Percentiles rank a stretch among this genome's conserved stretches.
These are phyloP conservation scores for Drosophila bocki DNA, from an alignment of 1,140 invertebrate species.

Conservation along the genomic window DNA sequence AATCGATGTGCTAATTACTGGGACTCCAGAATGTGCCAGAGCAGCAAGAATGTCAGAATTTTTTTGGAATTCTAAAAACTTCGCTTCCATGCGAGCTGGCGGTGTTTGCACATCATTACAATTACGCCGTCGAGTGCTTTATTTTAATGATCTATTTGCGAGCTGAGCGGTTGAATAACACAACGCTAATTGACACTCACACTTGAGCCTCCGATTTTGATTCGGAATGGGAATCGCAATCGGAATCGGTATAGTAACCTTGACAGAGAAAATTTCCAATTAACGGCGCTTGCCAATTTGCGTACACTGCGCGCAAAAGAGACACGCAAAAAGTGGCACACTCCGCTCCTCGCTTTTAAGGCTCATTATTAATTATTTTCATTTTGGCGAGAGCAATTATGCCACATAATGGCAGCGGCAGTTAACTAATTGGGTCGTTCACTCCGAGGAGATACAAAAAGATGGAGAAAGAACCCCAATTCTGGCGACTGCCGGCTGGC, in stretches of 20 bases:
- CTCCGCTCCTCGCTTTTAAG: constrained; percentile 33
- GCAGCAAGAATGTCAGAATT: background rate
- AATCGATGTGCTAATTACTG: constrained; percentile 58
- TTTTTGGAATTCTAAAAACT: background rate
- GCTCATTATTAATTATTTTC: constrained; percentile 39
- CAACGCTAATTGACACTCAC: constrained; percentile 66
- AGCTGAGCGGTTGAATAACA: constrained; percentile 60
- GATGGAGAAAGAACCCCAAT: constrained; percentile 17
- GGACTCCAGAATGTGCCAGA: constrained; percentile 6
- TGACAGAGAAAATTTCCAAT: constrained; percentile 77
- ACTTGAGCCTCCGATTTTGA: constrained; percentile 37
- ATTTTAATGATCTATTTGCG: constrained; percentile 60
- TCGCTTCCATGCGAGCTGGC: background rate
- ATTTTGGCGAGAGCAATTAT: constrained; percentile 32
- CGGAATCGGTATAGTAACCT: constrained; percentile 53
- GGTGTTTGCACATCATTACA: constrained; percentile 77
- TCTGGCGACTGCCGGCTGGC: constrained; percentile 6
- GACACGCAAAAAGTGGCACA: constrained; percentile 29
- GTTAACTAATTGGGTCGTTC: constrained; percentile 40
- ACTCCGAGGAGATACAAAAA: background rate
- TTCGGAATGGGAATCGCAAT: constrained; percentile 17
- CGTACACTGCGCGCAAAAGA: constrained; percentile 31
- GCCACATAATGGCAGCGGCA: constrained; percentile 30
- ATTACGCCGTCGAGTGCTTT: constrained; percentile 49
- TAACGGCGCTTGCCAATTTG: constrained; percentile 62